Conservation (phyloP, 37 sponge, comb jelly and placozoan genomes). For the Theonella swinhoei region DNA sequence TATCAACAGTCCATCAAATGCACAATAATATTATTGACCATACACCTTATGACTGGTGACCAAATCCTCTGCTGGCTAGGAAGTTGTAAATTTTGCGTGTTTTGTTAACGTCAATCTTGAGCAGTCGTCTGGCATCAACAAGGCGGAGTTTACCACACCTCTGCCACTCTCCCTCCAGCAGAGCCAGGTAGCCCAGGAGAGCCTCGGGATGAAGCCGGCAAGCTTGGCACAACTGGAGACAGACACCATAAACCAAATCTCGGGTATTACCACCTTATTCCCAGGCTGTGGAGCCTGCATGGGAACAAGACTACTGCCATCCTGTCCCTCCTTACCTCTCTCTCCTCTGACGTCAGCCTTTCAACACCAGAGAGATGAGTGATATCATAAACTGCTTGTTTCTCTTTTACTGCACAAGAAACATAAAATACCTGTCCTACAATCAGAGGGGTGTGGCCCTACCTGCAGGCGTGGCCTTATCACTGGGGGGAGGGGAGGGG, state of each 20-base stretch:
- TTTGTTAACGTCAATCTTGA: constrained; percentile 90
- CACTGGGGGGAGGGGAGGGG: too few relatives aligned
- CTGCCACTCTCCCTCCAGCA: constrained; percentile 43
- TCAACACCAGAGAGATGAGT: constrained; percentile 60
- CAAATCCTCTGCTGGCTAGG: constrained; percentile 23
- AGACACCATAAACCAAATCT: not conserved
- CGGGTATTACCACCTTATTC: too few relatives aligned
- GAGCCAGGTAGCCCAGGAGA: constrained; percentile 53
- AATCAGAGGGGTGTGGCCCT: too few relatives aligned
- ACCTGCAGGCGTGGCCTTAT: too few relatives aligned
- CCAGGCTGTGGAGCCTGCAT: too few relatives aligned
- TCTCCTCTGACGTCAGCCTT: constrained; percentile 61
- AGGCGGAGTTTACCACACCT: constrained; percentile 53
- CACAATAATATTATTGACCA: too few relatives aligned
- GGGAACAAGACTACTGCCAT: too few relatives aligned
- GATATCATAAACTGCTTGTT: constrained; percentile 36
- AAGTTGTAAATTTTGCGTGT: constrained; percentile 84
- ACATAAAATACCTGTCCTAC: not conserved
- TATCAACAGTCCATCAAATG: too few relatives aligned
- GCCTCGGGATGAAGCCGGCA: constrained; percentile 64
- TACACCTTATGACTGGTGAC: too few relatives aligned
- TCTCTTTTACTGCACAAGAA: not conserved
- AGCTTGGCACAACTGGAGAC: constrained; percentile 62
- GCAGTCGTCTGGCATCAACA: constrained; percentile 75
- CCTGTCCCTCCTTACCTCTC: constrained; percentile 67